phyloP scores from a whole-genome alignment of 1,140 invertebrate genomes.

The Tyrophagus putrescentiae region DNA sequence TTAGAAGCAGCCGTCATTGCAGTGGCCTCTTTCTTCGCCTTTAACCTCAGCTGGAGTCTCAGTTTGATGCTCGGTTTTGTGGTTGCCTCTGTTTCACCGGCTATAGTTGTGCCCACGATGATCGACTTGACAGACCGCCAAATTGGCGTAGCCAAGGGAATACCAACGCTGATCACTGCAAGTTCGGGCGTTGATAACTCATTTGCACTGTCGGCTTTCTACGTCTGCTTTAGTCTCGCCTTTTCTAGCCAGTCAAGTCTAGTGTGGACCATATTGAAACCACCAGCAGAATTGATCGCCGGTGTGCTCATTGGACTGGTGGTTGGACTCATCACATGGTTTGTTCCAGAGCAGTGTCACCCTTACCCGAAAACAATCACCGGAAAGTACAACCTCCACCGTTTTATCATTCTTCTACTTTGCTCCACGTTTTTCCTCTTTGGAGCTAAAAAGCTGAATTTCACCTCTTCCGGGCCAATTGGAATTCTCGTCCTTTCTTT shows the following conservation, averaged over 20 bases:
- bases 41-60: constrained; percentile 74
- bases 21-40: constrained; percentile 51
- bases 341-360: constrained; percentile 20
- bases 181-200: constrained; percentile 78
- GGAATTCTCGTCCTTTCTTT: constrained; percentile 69
- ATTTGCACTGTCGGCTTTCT: constrained; percentile 68
- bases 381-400: background rate
- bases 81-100: constrained; percentile 78
- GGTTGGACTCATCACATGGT: constrained; percentile 27
- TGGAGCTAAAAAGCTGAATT: background rate
- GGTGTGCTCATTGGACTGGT: constrained; percentile 31
- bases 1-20: constrained; percentile 55
- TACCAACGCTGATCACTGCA: constrained; percentile 86
- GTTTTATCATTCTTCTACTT: background rate
- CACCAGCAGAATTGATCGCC: constrained; percentile 31
- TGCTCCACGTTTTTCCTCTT: background rate
- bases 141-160: constrained; percentile 80
- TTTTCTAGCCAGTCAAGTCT: constrained; percentile 23
- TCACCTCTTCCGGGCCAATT: constrained; percentile 46
- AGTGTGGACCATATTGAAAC: constrained; percentile 33
- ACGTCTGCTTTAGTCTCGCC: constrained; percentile 51
- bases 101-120: constrained; percentile 80
- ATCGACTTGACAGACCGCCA: constrained; percentile 63
- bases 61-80: constrained; percentile 66
- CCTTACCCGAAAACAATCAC: no score